Base-by-base conservation (phyloP, 2,888 invertebrate species). In the Chelonus formosanus region DNA sequence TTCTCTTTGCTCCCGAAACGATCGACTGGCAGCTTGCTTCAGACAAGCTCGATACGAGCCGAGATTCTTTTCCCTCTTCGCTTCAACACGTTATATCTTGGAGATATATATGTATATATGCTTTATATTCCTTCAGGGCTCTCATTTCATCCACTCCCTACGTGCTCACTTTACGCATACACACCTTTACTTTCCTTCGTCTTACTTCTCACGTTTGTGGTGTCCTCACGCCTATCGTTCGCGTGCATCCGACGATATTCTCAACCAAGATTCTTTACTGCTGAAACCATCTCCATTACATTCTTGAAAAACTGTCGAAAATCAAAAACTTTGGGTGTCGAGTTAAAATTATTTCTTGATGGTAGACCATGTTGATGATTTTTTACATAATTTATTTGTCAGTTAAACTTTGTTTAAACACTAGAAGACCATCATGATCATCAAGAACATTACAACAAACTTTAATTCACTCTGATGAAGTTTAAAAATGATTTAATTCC, bases 11-110 rank as follows among this genome's bases (percentile, higher is more conserved):
- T 77, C 78, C 72, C 73, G 77, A 66, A 76, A 71, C 76, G 73
- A 72, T 75, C 76, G 73, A 71, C 76, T 76, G 73, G 72, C 78
- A 78, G 75, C 75, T 74, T 75, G 71, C 71, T 69, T 62, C 66
- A 61, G 63, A 68, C 67, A 50, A 60, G 58, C 60, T 62, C 63
- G 56, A 57, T 63, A 67, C 58, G 20, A 59, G 59, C 40, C 50
- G 35, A 6, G 20, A 59, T 50, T 59, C 31, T 50, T 47, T 47
- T 59, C 48, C 40, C 20, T 35, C 31, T 35, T 40, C 35, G 48
- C 50, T 40, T 40, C 59, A 59, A 59, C 50, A 59, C 59, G 50
- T 50, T 20, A 47, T 36, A n/a, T 40, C 31, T 59, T 59, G 20
- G 20, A 20, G 20, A 20, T 20, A 20, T 20, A 20, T 20, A 20